Percentiles rank a stretch among this genome's conserved stretches.
Conservation (phyloP, 2,113 vertebrate genomes). For the Mus musculus region GRCm39 chrX:44030001-44030500, state of each 20-base stretch:
- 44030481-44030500: slow-evolving; percentile 64
- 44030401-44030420: slow-evolving; percentile 72
- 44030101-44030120: neutral
- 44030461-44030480: slow-evolving; percentile 70
- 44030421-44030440: slow-evolving; percentile 78
- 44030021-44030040: neutral
- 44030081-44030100: neutral
- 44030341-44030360: slow-evolving; percentile 61
- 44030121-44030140: slow-evolving; percentile 48
- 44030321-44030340: slow-evolving; percentile 61
- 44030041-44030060: neutral
- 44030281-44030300: slow-evolving; percentile 63
- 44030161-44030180: neutral
- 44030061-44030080: neutral
- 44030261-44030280: neutral
- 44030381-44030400: slow-evolving; percentile 70
- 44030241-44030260: slow-evolving; percentile 43
- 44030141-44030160: neutral
- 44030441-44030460: slow-evolving; percentile 63
- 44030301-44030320: slow-evolving; percentile 57
- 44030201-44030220: neutral
- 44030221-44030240: slow-evolving; percentile 54
- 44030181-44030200: slow-evolving; percentile 41
- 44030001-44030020: slow-evolving; percentile 12
- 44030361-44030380: slow-evolving; percentile 66